Conservation (phyloP, 2,797 vertebrate species). For the Typhlichthys eigenmanni region DNA sequence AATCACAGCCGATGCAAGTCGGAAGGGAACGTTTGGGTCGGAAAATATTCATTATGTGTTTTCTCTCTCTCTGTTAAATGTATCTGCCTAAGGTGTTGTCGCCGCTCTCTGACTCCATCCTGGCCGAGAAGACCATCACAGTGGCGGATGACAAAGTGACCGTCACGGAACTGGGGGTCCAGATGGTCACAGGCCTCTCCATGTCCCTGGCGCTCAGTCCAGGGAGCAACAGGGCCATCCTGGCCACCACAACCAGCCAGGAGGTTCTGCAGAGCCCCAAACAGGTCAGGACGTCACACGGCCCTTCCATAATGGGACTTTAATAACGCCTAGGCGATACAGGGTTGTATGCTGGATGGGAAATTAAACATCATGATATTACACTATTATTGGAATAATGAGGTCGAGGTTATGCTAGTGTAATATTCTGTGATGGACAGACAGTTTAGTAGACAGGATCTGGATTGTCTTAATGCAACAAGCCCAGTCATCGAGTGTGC, state of each 20-base stretch:
- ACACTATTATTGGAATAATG: not conserved
- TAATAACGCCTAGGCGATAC: not conserved
- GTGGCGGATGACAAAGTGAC: slow-evolving; percentile 94
- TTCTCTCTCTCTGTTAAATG: not conserved
- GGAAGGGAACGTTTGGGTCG: slow-evolving; percentile 11
- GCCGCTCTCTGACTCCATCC: slow-evolving; percentile 93
- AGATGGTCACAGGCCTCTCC: slow-evolving; percentile 89
- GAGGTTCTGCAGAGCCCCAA: slow-evolving; percentile 88
- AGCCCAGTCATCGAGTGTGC: slow-evolving; percentile 8
- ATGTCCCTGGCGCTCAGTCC: slow-evolving; percentile 86
- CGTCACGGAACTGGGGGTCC: slow-evolving; percentile 89
- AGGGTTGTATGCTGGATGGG: not conserved
- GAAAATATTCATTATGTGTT: not conserved
- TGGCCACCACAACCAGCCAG: slow-evolving; percentile 85
- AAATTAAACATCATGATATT: too few species aligned
- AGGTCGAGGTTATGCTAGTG: not conserved
- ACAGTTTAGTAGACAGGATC: not conserved
- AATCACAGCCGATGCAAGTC: not conserved
- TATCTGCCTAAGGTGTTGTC: slow-evolving; percentile 84
- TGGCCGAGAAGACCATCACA: slow-evolving; percentile 93
- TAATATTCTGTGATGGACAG: not conserved
- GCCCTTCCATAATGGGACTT: not conserved
- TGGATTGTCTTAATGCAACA: not conserved
- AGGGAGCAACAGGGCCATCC: slow-evolving; percentile 82
- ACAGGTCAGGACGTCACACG: slow-evolving; percentile 78